A percentile compares a stretch with the other conserved stretches of the same genome.
Evolutionary conservation across 2,113 vertebrate genomes (phyloP).

Genomic region (Leucosticte australis): DNA sequence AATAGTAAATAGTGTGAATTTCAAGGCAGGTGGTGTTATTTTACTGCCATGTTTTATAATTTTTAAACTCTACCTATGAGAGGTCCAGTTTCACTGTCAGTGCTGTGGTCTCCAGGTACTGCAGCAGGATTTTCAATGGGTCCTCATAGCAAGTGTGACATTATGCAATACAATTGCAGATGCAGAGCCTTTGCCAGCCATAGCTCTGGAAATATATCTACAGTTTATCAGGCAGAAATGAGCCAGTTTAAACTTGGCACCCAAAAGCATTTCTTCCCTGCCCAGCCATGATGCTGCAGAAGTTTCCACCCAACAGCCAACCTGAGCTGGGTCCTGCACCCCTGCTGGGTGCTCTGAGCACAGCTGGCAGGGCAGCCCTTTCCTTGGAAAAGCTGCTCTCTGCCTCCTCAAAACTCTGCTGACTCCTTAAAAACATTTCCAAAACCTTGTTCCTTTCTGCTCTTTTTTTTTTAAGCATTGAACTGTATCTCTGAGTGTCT

Average conservation of each 20-base stretch:
- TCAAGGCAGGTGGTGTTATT: neutral
- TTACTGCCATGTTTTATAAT: neutral
- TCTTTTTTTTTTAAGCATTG: no score
- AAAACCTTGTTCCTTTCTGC: neutral
- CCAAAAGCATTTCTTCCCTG: neutral
- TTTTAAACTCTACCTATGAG: neutral
- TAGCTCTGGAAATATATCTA: neutral
- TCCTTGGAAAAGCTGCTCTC: neutral
- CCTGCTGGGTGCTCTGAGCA: neutral
- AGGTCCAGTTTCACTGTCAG: neutral
- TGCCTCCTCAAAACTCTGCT: neutral
- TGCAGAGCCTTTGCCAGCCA: neutral
- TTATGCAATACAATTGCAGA: neutral
- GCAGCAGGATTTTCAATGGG: neutral
- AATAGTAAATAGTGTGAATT: neutral
- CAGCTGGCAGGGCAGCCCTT: neutral
- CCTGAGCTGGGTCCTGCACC: neutral
- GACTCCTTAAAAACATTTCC: neutral
- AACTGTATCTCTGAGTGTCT: neutral
- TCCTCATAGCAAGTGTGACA: neutral
- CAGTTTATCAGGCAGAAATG: neutral
- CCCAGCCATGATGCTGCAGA: neutral
- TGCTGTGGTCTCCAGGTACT: neutral
- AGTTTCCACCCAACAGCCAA: neutral
- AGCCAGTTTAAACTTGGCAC: neutral